Evolutionary conservation across 2,888 invertebrate species (phyloP), one percentile per base, ranked within the genome.

Genomic region (Coecobrya sp.): DNA sequence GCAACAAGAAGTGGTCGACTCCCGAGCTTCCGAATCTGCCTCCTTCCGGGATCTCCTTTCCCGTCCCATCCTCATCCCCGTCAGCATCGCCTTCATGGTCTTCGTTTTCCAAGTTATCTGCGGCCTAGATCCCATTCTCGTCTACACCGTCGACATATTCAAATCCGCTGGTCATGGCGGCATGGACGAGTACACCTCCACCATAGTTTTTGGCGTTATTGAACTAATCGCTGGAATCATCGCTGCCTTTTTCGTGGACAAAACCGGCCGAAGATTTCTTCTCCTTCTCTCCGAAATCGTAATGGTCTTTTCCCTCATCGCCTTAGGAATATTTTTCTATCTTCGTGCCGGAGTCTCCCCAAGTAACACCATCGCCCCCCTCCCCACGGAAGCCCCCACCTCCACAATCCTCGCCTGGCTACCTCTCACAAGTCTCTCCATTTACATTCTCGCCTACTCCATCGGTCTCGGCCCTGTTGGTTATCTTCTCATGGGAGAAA

Each of bases 401-500:
- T 27, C 70, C 11, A 13, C 81, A 1, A 96, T 98, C 0, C 96
- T 98, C 0, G 97, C 97, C 0, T 97, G 97, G 97, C 94, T 98
- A 36, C 98, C 98, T 0, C 96, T 98, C 7, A 95, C 97, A 0
- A 97, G 97, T 30, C 95, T 98, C 25, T 97, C 98, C 76, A 93
- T 98, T 1, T 98, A 98, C 95, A 97, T 98, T 25, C 96, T 98
- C 30, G 97, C 98, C 76, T 98, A 98, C 96, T 98, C 98, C 0
- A 95, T 98, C 52, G 98, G 98, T 10, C 97, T 97, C 95, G 98
- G 98, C 0, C 98, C 98, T 0, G 97, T 98, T 62, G 98, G 98
- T 0, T 98, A 93, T 25, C 68, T 93, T 4, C 62, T 93, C 11
- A 93, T 92, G 91, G 93, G 93, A 8, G 93, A 93, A 68, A 89